A percentile compares a stretch with the other conserved stretches of the same genome.
Conservation (phyloP, 2,113 vertebrate species). For the Oncorhynchus gorbuscha region DNA sequence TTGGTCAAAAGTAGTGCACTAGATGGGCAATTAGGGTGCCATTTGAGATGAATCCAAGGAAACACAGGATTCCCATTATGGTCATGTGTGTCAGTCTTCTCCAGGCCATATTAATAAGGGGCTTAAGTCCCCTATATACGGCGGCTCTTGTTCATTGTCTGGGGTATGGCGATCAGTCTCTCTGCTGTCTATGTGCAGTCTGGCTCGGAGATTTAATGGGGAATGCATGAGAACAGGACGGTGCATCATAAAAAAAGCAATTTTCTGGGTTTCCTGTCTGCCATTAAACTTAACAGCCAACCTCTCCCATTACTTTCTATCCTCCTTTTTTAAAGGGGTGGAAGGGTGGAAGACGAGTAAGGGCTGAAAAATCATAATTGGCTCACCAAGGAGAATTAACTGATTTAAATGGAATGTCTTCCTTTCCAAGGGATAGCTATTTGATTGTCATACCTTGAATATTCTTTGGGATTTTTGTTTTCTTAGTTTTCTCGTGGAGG, state of each 20-base stretch:
- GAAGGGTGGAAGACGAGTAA: slow-evolving; percentile 20
- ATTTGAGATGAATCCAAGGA: background rate
- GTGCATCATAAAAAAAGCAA: slow-evolving; percentile 73
- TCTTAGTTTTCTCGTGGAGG: background rate
- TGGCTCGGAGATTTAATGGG: slow-evolving; percentile 64
- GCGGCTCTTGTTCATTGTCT: slow-evolving; percentile 28
- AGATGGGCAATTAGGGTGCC: too few relatives aligned
- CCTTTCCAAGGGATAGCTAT: background rate
- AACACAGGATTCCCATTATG: slow-evolving; percentile 33
- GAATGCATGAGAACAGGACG: slow-evolving; percentile 52
- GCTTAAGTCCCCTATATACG: slow-evolving; percentile 15
- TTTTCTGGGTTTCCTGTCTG: slow-evolving; percentile 65
- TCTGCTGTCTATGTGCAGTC: slow-evolving; percentile 44
- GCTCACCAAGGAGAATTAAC: slow-evolving; percentile 29
- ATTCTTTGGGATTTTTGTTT: background rate
- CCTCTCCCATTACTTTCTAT: slow-evolving; percentile 71
- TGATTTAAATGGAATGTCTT: slow-evolving; percentile 38
- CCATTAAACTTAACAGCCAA: slow-evolving; percentile 72
- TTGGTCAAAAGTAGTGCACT: too few relatives aligned
- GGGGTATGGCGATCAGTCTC: slow-evolving; percentile 22
- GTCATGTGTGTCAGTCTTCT: background rate
- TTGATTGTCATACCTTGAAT: slow-evolving; percentile 12
- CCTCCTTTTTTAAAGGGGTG: slow-evolving; percentile 57
- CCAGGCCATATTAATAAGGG: slow-evolving; percentile 20
- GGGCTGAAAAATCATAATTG: slow-evolving; percentile 63